phyloP scores from a whole-genome alignment of 1,140 invertebrate genomes.

The Musca domestica region DNA sequence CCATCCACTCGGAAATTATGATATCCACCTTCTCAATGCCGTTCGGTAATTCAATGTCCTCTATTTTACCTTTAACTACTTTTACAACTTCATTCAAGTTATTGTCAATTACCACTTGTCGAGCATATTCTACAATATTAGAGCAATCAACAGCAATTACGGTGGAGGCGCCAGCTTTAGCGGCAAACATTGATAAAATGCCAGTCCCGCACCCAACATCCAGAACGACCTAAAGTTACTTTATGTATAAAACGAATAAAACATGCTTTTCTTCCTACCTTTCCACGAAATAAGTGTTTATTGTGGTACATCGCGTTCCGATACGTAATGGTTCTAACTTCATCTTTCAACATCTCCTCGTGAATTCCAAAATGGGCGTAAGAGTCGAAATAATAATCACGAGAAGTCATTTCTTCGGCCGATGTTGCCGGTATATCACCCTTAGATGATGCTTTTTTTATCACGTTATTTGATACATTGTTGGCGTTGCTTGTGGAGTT shows the following conservation, averaged over 20 bases:
- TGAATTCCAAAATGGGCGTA: constrained; percentile 99
- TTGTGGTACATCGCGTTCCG: constrained; percentile 99
- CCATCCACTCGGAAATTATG: constrained; percentile 99
- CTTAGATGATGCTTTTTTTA: not conserved
- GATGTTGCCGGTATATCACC: constrained; percentile 30
- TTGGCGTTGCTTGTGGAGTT: constrained; percentile 5
- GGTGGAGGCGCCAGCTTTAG: constrained; percentile 93
- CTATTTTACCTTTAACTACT: constrained; percentile 93
- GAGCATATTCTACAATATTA: constrained; percentile 94
- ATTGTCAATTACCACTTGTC: constrained; percentile 87
- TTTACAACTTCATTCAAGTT: constrained; percentile 80
- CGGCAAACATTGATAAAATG: constrained; percentile 99
- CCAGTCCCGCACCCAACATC: constrained; percentile 99
- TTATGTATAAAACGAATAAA: not conserved
- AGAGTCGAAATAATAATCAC: constrained; percentile 98
- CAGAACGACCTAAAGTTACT: constrained; percentile 68
- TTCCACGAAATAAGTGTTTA: constrained; percentile 93
- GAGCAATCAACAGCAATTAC: constrained; percentile 98
- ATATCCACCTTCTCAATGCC: constrained; percentile 91
- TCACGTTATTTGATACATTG: constrained; percentile 1
- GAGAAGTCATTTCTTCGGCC: constrained; percentile 86
- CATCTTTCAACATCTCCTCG: constrained; percentile 99
- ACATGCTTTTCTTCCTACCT: constrained; percentile 63
- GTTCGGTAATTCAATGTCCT: constrained; percentile 73
- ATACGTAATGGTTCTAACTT: constrained; percentile 97